Evolutionary conservation across 2,113 vertebrate genomes (phyloP), one percentile per base, ranked within the genome.

Genomic region (Phaethornis superciliosus): DNA sequence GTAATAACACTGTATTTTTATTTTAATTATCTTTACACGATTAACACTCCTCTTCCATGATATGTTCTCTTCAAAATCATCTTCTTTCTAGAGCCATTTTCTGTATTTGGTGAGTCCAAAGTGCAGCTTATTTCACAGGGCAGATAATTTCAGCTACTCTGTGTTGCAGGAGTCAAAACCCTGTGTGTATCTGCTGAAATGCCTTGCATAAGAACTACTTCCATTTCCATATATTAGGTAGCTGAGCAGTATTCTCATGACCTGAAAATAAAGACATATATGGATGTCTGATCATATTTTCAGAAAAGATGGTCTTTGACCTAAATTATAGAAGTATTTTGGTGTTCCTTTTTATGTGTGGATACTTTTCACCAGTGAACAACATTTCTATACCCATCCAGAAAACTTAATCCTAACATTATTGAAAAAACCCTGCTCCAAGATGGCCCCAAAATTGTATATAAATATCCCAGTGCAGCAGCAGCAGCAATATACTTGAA

Each of bases 1-100:
- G 4, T 30, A 27, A 83, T 42, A 67, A 32, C 6, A 6, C 2
- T 18, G 12, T 12, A 0, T 5, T 12, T 69, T 56, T 21, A 21
- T 21, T 21, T 21, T 47, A 21, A 37, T 33, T 69, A 11, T 40
- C 12, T 40, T n/a, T n/a, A n/a, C n/a, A n/a, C n/a, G n/a, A n/a
- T 40, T 40, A 40, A 40, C 37, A 40, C 37, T 40, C 5, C 13
- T 82, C 30, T 76, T 30, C 35, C 6, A 0, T 9, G 8, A 17
- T 9, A 5, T 10, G 8, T 30, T 30, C 14, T 68, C 46, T 75
- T 68, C 13, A 24, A 23, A 6, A 23, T 71, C 11, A 2, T 20
- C 16, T 35, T 33, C 27, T 60, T 56, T 24, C n/a, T 85, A 1
- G 33, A 76, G 46, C 30, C 3, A 1, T 26, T 84, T 78, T 47